Evolutionary conservation across 2,113 vertebrate genomes (phyloP).

Genomic region (Vanacampus margaritifer): DNA sequence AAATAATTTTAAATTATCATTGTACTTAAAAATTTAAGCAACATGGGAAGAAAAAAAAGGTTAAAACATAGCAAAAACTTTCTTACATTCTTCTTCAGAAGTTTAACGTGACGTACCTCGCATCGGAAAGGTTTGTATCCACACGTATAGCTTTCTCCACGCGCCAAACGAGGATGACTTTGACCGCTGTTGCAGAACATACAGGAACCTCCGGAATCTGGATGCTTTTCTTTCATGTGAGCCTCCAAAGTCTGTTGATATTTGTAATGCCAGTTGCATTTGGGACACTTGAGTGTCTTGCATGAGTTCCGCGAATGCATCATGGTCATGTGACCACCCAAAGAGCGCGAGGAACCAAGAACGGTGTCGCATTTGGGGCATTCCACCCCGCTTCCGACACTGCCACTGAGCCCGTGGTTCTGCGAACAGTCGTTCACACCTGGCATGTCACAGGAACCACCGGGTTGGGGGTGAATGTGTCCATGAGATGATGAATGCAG

Average conservation of each 20-base stretch:
- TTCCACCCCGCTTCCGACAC: constrained; percentile 87
- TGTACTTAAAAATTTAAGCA: background rate
- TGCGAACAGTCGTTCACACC: constrained; percentile 90
- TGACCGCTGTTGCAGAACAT: constrained; percentile 93
- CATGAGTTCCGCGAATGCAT: constrained; percentile 99
- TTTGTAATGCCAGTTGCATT: constrained; percentile 99
- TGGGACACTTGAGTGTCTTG: constrained; percentile 99
- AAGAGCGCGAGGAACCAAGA: constrained; percentile 92
- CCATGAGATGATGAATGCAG: constrained; percentile 69
- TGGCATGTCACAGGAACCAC: constrained; percentile 84
- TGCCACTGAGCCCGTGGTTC: constrained; percentile 78
- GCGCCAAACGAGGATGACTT: constrained; percentile 92
- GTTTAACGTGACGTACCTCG: constrained; percentile 67
- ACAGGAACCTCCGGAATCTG: constrained; percentile 91
- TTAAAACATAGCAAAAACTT: background rate
- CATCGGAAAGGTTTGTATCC: constrained; percentile 99
- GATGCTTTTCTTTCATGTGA: constrained; percentile 99
- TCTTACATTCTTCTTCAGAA: background rate
- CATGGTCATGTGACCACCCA: constrained; percentile 99
- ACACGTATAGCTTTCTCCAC: constrained; percentile 98
- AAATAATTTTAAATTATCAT: too few relatives aligned
- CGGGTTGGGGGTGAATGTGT: constrained; percentile 78
- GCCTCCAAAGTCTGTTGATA: constrained; percentile 99
- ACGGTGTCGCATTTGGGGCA: constrained; percentile 98
- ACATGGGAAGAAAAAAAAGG: background rate